A percentile compares a stretch with the other conserved stretches of the same genome.
phyloP scores from a whole-genome alignment of 1,140 invertebrate species.

The Cherax destructor region DNA sequence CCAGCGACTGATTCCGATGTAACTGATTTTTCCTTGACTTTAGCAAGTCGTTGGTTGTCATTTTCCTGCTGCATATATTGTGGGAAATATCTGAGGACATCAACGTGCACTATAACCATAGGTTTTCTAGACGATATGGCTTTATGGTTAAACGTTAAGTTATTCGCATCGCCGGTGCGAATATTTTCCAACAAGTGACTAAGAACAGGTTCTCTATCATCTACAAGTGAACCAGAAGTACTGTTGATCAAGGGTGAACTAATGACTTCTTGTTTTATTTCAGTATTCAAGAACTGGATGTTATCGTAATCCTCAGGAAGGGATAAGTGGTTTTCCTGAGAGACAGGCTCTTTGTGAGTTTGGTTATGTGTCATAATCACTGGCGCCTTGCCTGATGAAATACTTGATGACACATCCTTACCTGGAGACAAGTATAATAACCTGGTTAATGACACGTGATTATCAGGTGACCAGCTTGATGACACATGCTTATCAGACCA shows the following conservation, averaged over 20 bases:
- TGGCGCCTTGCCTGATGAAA: background rate
- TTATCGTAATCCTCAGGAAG: background rate
- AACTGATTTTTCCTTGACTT: background rate
- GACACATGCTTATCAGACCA: background rate
- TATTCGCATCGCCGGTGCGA: background rate
- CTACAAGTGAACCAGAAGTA: background rate
- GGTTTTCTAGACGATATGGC: background rate
- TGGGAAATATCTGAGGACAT: background rate
- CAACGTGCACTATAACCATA: background rate
- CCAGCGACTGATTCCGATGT: background rate
- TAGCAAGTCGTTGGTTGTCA: background rate
- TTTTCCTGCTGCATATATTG: background rate
- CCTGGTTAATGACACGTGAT: background rate
- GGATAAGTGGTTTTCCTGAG: background rate
- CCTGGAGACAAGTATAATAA: background rate
- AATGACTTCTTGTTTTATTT: background rate
- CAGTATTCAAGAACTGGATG: background rate
- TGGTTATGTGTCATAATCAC: background rate
- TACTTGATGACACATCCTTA: background rate
- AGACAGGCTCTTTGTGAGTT: background rate
- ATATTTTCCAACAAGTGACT: background rate
- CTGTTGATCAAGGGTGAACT: background rate
- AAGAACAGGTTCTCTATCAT: background rate
- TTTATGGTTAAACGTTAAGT: background rate
- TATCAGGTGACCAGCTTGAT: background rate